Evolutionary conservation across 2,113 vertebrate genomes (phyloP).

Genomic region (Carettochelys insculpta): DNA sequence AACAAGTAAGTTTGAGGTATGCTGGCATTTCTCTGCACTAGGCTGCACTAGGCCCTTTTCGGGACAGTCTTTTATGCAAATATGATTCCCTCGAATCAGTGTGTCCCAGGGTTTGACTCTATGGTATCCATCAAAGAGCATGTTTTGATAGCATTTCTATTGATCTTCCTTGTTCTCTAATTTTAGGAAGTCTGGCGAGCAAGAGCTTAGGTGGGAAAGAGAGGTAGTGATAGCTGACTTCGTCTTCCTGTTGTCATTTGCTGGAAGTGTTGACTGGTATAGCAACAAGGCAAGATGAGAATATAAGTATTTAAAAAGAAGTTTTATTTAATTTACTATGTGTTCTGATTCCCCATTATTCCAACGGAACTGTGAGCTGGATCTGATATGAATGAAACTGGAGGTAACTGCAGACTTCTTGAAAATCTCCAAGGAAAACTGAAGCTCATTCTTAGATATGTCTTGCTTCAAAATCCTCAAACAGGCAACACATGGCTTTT

Average conservation of each 20-base stretch:
- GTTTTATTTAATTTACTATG: neutral
- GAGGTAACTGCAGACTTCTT: neutral
- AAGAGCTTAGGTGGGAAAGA: neutral
- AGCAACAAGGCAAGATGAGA: neutral
- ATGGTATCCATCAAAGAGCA: neutral
- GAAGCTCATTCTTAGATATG: neutral
- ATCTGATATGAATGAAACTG: neutral
- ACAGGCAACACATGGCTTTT: neutral
- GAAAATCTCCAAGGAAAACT: neutral
- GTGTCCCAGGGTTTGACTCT: neutral
- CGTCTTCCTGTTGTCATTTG: neutral
- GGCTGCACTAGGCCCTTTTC: neutral
- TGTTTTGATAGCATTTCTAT: neutral
- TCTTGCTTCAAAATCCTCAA: neutral
- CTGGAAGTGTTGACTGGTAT: neutral
- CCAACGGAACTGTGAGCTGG: neutral
- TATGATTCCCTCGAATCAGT: neutral
- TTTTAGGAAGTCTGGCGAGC: neutral
- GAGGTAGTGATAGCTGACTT: neutral
- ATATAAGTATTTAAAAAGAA: neutral
- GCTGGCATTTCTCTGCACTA: too few species aligned
- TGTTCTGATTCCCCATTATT: neutral
- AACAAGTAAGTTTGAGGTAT: too few species aligned
- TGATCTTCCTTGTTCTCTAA: neutral
- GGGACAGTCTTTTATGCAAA: neutral